Conservation (phyloP, 2,113 vertebrate genomes). For the Gambusia affinis region DNA sequence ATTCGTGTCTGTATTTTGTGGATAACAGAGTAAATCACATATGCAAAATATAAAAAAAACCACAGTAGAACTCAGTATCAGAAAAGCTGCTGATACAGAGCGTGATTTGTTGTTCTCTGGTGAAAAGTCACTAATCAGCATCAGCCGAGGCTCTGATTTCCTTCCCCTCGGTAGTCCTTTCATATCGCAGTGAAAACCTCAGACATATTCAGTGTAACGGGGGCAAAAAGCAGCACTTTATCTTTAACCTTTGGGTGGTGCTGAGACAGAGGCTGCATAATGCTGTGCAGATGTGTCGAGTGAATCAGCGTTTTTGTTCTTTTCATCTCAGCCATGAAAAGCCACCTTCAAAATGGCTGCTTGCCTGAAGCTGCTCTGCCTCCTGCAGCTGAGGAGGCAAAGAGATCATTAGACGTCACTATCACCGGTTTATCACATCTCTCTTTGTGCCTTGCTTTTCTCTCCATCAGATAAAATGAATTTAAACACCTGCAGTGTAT, state of each 20-base stretch:
- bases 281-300: slow-evolving; percentile 47
- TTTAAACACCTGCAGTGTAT: slow-evolving; percentile 8
- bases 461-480: slow-evolving; percentile 26
- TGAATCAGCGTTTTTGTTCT: slow-evolving; percentile 52
- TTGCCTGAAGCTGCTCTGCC: slow-evolving; percentile 33
- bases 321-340: slow-evolving; percentile 47
- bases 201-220: slow-evolving; percentile 9
- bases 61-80: neutral
- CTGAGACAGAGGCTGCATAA: slow-evolving; percentile 29
- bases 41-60: too few relatives aligned
- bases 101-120: slow-evolving; percentile 11
- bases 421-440: slow-evolving; percentile 30
- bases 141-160: slow-evolving; percentile 23
- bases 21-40: neutral
- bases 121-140: slow-evolving; percentile 35
- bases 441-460: slow-evolving; percentile 17
- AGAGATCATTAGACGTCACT: slow-evolving; percentile 62
- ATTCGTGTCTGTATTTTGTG: neutral
- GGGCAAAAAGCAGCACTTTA: slow-evolving; percentile 22
- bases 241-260: slow-evolving; percentile 32
- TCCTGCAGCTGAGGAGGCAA: slow-evolving; percentile 55
- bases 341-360: slow-evolving; percentile 57
- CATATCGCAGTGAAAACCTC: slow-evolving; percentile 22
- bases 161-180: slow-evolving; percentile 10
- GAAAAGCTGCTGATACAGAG: neutral